Percentiles rank a stretch among this genome's conserved stretches.
Evolutionary conservation across 2,113 vertebrate species (phyloP).

Genomic region (Lamprotornis superbus): DNA sequence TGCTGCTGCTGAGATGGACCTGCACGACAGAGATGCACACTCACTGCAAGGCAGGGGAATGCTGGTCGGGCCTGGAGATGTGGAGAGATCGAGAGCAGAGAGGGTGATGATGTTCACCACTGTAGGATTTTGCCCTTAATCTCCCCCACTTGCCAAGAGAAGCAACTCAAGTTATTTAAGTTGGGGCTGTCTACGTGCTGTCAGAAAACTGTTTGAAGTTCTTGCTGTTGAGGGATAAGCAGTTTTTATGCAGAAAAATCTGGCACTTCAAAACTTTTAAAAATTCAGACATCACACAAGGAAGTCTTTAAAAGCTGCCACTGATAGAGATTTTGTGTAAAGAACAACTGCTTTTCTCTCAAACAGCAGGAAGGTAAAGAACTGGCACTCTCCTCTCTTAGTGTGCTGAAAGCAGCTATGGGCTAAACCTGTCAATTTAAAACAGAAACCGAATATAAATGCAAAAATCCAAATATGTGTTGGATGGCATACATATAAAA

Average conservation of each 20-base stretch:
- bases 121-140: not conserved
- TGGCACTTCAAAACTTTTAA: not conserved
- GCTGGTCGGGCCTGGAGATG: accelerated
- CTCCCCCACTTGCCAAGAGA: not conserved
- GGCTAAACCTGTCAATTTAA: not conserved
- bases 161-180: not conserved
- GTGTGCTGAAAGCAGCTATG: not conserved
- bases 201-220: slow-evolving; percentile 38
- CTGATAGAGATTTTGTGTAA: not conserved
- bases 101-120: not conserved
- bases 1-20: not conserved
- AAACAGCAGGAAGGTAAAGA: not conserved
- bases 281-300: not conserved
- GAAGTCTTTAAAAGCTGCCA: slow-evolving; percentile 21
- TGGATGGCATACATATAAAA: not conserved
- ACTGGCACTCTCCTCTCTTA: not conserved
- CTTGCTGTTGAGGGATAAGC: not conserved
- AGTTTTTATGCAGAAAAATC: slow-evolving; percentile 38
- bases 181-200: not conserved
- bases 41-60: not conserved
- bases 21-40: not conserved
- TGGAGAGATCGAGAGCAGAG: not conserved
- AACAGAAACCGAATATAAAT: not conserved
- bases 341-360: not conserved
- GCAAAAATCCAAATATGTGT: not conserved